These are phyloP conservation scores for Ailuropoda melanoleuca DNA, from an alignment of 2,113 vertebrate genomes.

Conservation along the genomic window DNA sequence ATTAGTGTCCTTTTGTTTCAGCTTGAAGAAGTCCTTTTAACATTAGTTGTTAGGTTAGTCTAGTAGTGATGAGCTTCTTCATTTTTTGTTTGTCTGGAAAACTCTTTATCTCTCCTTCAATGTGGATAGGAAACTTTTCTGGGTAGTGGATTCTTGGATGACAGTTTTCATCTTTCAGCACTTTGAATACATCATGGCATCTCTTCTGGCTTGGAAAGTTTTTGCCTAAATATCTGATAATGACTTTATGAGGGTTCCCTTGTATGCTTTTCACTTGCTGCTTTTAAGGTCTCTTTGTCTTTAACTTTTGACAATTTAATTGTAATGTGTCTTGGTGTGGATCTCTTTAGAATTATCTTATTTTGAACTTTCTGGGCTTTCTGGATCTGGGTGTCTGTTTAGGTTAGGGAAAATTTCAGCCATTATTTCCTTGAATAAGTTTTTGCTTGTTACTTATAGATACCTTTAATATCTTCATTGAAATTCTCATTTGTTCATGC, in stretches of 20 bases:
- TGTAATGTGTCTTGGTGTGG: not conserved
- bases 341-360: not conserved
- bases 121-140: not conserved
- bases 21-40: not conserved
- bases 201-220: not conserved
- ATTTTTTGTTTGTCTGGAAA: not conserved
- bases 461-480: not conserved
- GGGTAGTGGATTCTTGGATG: not conserved
- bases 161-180: not conserved
- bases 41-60: not conserved
- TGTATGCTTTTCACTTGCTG: not conserved
- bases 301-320: not conserved
- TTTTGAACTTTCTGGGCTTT: not conserved
- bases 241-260: not conserved
- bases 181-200: not conserved
- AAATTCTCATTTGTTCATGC: not conserved
- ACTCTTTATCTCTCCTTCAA: not conserved
- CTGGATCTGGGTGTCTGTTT: not conserved
- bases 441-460: not conserved
- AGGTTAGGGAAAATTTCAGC: not conserved
- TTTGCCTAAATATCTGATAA: not conserved
- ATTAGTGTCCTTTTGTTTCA: not conserved
- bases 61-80: not conserved
- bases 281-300: not conserved
- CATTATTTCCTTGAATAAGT: not conserved